Base-by-base conservation (phyloP, 2,888 invertebrate genomes). In the Dynastes hyllus region DNA sequence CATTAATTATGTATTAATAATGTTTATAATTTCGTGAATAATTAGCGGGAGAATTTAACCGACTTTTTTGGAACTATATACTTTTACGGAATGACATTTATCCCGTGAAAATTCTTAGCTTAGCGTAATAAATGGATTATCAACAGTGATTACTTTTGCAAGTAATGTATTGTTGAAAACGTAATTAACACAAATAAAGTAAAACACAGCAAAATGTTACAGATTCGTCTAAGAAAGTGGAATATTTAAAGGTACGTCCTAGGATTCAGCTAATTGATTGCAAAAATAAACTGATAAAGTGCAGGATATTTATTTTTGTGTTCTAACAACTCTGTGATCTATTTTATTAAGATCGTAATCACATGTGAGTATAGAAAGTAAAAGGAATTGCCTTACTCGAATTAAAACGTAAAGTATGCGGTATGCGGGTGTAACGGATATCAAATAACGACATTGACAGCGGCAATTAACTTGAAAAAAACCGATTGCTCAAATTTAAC, bases 371-470 rank as follows among this genome's bases (percentile, higher is more conserved):
- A 37, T 65, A 65, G 65, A 37, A 37, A 65, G 65, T 65, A 65
- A 65, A 65, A 65, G 65, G 16, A 65, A n/a, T 65, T 37, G 65
- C 40, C 40, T n/a, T 16, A 65, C 3, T 29, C 40, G 37, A 22
- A 0, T 61, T 58, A 27, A 58, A 37, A 27, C 27, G n/a, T 16
- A 8, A 53, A 53, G 8, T 32, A 8, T 16, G 4, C 32, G 53
- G 53, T 53, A 53, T 70, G 70, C 70, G 70, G 70, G 70, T 70
- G 70, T 70, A 70, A n/a, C n/a, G 27, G 32, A 70, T 58, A 53
- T 45, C n/a, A 53, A 32, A 16, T 5, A 50, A 53, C 32, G 70
- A 70, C 70, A 70, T 70, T 70, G 70, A 32, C 53, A 50, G 70
- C 51, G n/a, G 16, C 53, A 32, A 55, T 32, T 70, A 70, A 32